Percentiles rank a stretch among this genome's conserved stretches.
Evolutionary conservation across 2,888 invertebrate genomes (phyloP).

Genomic region (Oxytorus armatus): DNA sequence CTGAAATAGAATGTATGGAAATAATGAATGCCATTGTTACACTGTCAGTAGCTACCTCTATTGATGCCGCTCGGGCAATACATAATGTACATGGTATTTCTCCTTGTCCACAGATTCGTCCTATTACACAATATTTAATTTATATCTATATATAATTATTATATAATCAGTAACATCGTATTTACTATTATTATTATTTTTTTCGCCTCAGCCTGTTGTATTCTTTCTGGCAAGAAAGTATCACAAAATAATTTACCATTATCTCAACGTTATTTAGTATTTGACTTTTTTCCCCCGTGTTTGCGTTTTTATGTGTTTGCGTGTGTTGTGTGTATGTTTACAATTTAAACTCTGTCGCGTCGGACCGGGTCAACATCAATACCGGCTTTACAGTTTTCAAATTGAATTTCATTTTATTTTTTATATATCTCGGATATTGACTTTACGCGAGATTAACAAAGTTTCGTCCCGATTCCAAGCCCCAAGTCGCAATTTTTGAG

Average conservation of each 20-base stretch:
- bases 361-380: slow-evolving; percentile 62
- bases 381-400: slow-evolving; percentile 40
- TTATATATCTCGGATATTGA: slow-evolving; percentile 58
- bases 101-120: slow-evolving; percentile 81
- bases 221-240: slow-evolving; percentile 84
- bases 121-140: slow-evolving; percentile 83
- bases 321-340: slow-evolving; percentile 53
- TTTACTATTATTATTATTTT: slow-evolving; percentile 74
- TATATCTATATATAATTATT: slow-evolving; percentile 78
- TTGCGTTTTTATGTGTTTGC: slow-evolving; percentile 22
- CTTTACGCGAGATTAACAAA: slow-evolving; percentile 50
- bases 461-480: slow-evolving; percentile 49
- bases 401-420: slow-evolving; percentile 38
- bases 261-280: slow-evolving; percentile 82
- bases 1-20: background rate
- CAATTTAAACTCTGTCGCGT: slow-evolving; percentile 59
- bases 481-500: slow-evolving; percentile 46
- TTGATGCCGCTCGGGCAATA: slow-evolving; percentile 83
- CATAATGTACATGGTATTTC: slow-evolving; percentile 84
- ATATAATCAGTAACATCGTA: slow-evolving; percentile 82
- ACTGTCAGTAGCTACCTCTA: slow-evolving; percentile 83
- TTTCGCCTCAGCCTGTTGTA: slow-evolving; percentile 82
- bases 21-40: slow-evolving; percentile 46
- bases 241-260: slow-evolving; percentile 84
- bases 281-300: slow-evolving; percentile 70